phyloP scores from a whole-genome alignment of 2,113 vertebrate species.

The Spheniscus mendiculus region DNA sequence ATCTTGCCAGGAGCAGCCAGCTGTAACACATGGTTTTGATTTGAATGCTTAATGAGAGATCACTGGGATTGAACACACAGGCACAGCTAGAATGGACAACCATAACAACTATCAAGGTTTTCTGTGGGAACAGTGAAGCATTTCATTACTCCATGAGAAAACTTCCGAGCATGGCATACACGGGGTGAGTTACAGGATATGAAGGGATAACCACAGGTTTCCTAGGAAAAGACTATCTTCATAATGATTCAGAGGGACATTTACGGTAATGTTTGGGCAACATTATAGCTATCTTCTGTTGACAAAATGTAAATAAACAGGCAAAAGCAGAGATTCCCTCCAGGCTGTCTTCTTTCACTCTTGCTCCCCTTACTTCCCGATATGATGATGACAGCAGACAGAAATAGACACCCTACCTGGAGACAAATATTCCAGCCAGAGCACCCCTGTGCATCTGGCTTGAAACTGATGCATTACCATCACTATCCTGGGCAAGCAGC shows the following conservation, averaged over 20 bases:
- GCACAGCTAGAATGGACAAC: background rate
- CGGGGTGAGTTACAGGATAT: background rate
- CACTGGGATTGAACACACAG: background rate
- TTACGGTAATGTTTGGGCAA: background rate
- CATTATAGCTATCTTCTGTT: background rate
- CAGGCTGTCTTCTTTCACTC: background rate
- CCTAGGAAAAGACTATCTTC: background rate
- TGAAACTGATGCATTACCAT: background rate
- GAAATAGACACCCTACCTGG: background rate
- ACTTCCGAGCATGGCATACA: background rate
- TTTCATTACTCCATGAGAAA: background rate
- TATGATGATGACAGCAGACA: background rate
- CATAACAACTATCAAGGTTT: background rate
- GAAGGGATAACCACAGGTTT: background rate
- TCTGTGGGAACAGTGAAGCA: background rate
- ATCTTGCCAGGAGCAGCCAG: background rate
- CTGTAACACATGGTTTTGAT: background rate
- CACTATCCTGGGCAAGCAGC: background rate
- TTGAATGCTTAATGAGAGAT: background rate
- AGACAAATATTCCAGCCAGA: background rate
- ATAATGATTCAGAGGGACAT: background rate
- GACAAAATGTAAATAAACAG: background rate
- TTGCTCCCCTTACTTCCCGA: background rate
- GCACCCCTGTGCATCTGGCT: background rate
- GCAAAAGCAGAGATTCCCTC: background rate